Conservation (phyloP, 2,797 vertebrate species). For the Silurus lanzhouensis region DNA sequence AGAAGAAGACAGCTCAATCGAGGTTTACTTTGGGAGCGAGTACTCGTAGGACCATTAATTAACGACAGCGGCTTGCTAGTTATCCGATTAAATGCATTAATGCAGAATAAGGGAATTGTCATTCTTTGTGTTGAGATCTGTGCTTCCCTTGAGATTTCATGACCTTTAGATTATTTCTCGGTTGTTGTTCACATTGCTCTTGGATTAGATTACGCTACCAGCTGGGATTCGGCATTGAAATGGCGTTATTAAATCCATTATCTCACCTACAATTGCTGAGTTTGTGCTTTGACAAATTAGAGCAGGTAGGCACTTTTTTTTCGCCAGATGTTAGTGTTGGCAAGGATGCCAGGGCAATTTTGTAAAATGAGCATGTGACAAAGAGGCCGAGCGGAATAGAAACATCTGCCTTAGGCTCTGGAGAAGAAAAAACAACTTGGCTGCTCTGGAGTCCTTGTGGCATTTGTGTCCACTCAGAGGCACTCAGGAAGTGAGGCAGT, state of each 20-base stretch:
- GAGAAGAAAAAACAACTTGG: not conserved
- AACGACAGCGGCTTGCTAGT: not conserved
- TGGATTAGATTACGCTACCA: conserved; percentile 2
- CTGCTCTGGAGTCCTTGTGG: conserved; percentile 7
- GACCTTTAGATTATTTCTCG: conserved; percentile 5
- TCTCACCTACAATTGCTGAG: conserved; percentile 30
- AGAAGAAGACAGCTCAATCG: not conserved
- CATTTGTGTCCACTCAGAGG: not conserved
- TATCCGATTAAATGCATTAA: not conserved
- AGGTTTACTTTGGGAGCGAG: not conserved
- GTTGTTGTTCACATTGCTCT: not conserved
- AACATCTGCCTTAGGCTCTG: conserved; percentile 61
- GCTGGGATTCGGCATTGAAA: conserved; percentile 2
- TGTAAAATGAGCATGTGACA: conserved; percentile 43
- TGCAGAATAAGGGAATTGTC: not conserved
- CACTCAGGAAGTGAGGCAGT: conserved; percentile 36
- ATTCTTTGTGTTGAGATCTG: not conserved
- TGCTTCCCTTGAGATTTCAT: not conserved
- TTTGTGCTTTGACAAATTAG: conserved; percentile 34
- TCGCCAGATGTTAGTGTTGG: conserved; percentile 37
- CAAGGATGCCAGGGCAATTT: conserved; percentile 25
- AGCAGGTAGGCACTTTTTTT: conserved; percentile 29
- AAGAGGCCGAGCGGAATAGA: conserved; percentile 51
- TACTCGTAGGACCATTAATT: not conserved
- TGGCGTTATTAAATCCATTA: conserved; percentile 12